Evolutionary conservation across 1,140 invertebrate genomes (phyloP), one percentile per base, ranked within the genome.

Genomic region (Drosophila sulfurigaster): DNA sequence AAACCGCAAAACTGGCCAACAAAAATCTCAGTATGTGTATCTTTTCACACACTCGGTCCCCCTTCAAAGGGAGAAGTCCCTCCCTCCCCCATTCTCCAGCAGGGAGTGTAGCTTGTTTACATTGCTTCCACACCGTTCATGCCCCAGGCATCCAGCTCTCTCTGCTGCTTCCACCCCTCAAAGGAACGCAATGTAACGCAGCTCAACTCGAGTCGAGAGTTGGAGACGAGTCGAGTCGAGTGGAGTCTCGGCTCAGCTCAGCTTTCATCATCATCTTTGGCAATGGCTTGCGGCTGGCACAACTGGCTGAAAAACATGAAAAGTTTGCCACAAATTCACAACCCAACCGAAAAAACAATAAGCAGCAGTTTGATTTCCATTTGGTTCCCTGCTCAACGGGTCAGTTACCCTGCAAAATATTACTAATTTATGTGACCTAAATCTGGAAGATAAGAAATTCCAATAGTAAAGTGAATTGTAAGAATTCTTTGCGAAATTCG

Each of bases 211-310:
- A 62, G 10, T 10, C 32, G 35, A 32, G 35, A 8, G 11, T 10
- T 15, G 16, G 48, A 38, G 28, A 35, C 65, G 30, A 48, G 30
- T 32, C 43, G 13, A 38, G 35, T 38, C 8, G 16, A 58, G 30
- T 35, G 11, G 16, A 16, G 16, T 25, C 20, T 25, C 20, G 3
- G 20, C 20, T 25, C 20, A 25, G 20, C 62, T 72, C 69, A 43
- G 66, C 41, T 74, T 69, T 74, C 65, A 74, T 74, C 64, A 73
- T 52, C 71, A 74, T 68, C 56, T 48, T 68, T 74, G 56, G 64
- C 71, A 54, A 60, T 51, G 48, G 65, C 71, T 60, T 54, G 65
- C 38, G 65, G 71, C 71, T 56, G 56, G 20, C 49, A 41, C 25
- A 52, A 48, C 20, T 25, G 20, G 48, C 63, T 58, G n/a, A 73